Conservation (phyloP, 2,113 vertebrate genomes). For the Siniperca knerii region DNA sequence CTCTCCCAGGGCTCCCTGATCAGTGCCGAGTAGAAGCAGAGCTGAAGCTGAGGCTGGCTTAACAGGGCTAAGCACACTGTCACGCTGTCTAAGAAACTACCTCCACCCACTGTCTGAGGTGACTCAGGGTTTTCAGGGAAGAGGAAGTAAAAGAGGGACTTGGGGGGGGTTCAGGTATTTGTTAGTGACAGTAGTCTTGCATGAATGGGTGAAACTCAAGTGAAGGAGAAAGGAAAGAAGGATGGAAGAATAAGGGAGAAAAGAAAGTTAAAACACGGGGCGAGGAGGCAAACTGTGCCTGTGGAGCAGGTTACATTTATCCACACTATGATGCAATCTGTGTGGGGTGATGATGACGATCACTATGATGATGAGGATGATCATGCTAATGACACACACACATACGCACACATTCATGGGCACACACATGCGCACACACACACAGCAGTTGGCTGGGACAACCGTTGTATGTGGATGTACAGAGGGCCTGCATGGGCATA, state of each 20-base stretch:
- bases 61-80: constrained; percentile 67
- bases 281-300: neutral
- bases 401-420: neutral
- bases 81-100: constrained; percentile 63
- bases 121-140: constrained; percentile 69
- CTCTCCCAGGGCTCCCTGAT: constrained; percentile 64
- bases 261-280: neutral
- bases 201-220: constrained; percentile 15
- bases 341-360: constrained; percentile 54
- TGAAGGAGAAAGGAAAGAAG: neutral
- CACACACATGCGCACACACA: constrained; percentile 21
- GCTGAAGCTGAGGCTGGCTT: constrained; percentile 68
- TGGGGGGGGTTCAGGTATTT: constrained; percentile 2
- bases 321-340: constrained; percentile 45
- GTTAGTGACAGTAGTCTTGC: neutral
- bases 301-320: constrained; percentile 6
- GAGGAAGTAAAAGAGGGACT: constrained; percentile 6
- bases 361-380: constrained; percentile 47
- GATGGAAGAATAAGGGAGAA: neutral
- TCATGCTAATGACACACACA: constrained; percentile 50
- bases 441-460: constrained; percentile 48
- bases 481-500: constrained; percentile 70
- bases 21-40: constrained; percentile 55
- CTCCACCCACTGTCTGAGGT: constrained; percentile 72
- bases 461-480: constrained; percentile 57